Evolutionary conservation across 2,113 vertebrate species (phyloP), one percentile per base, ranked within the genome.

Genomic region (Psettodes erumei): DNA sequence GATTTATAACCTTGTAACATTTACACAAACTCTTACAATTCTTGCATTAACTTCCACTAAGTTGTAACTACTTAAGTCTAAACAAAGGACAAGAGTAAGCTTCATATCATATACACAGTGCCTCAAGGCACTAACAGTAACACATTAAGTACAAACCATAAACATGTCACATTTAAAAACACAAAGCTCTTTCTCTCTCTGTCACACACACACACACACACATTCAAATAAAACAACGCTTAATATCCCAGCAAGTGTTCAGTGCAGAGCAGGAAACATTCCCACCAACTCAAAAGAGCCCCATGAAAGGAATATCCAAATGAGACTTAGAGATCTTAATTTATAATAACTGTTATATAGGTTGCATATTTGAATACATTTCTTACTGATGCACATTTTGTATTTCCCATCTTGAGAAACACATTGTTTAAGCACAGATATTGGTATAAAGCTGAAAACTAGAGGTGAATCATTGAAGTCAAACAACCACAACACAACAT

Each of bases 331-430:
- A 35, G 1, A 51, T 10, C 4, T n/a, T 37, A 25, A 40, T 37
- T 38, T 13, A 47, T 7, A 67, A 65, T 4, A 79, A 76, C 71
- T 83, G 73, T 58, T 30, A 65, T 4, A 33, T 33, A 71, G 51
- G 27, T 48, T 74, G n/a, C 50, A 62, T 12, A 30, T 51, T 7
- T 16, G 75, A 13, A 68, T 25, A 0, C 2, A n/a, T 58, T 21
- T 51, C 33, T 9, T 12, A 8, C 15, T 42, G 13, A 25, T 37
- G 28, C 4, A 37, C 13, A n/a, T 4, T 18, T 37, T 37, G 12
- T 6, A 72, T 35, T n/a, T n/a, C 47, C 37, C 63, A 63, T 37
- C 28, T 23, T 32, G 13, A 33, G 13, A 62, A 71, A 23, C 21
- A 54, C 12, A 27, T 19, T 27, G 3, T 47, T 69, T 10, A 61